Base-by-base conservation (phyloP, 2,113 vertebrate species). In the Channa argus region DNA sequence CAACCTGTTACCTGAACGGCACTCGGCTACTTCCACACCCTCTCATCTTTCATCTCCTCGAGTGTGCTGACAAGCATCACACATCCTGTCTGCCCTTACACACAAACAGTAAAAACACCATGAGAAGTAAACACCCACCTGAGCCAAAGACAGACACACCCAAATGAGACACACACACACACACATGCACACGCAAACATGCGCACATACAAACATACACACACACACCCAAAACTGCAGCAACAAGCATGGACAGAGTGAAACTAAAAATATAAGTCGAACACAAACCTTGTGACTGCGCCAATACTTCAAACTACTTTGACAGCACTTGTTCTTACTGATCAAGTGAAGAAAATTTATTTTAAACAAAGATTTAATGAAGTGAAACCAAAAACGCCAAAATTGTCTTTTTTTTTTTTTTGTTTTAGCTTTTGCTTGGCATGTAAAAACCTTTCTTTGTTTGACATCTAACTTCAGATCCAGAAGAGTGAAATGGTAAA, bases 11-110 rank as follows among this genome's bases (percentile, higher is more conserved):
- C 80, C 88, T 86, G 89, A 90, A 86, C 49, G 34, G 74, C 79
- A 77, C 36, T 70, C 53, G 54, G 74, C 74, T 71, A 62, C 71
- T 79, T 91, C 84, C 86, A 84, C 89, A 83, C 91, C 88, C 86
- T 84, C 80, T 51, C 65, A 10, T 77, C 92, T 93, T 92, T 93
- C 88, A 92, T 93, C 91, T 91, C 70, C 71, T 41, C 36, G 8
- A 90, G 84, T 45, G 78, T 80, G 91, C 89, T 93, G 92, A 93
- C 90, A 92, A 88, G 85, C 77, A 55, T 58, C 45, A 51, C 90
- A 91, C 90, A 92, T 93, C 90, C 90, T 91, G 91, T 91, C 91
- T 90, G 82, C 72, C 71, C 77, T 80, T 43, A 83, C 82, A 88
- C 89, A 87, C 83, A 84, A 84, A 87, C 80, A 89, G 64, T 73